Conservation (phyloP, 2,888 invertebrate species). For the Nemotelus nigrinus region DNA sequence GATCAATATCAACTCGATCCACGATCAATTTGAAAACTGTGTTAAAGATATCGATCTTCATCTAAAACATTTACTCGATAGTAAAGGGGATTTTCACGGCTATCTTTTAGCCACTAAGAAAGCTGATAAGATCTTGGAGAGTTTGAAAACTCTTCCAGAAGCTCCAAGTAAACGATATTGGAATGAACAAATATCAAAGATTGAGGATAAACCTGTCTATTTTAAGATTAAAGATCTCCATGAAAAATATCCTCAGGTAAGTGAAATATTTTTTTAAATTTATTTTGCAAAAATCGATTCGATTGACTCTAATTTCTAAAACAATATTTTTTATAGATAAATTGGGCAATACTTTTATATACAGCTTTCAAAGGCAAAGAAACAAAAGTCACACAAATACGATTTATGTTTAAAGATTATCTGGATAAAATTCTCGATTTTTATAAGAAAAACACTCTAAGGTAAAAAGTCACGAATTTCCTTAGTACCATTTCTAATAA, state of each 20-base stretch:
- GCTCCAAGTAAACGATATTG: slow-evolving; percentile 16
- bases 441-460: slow-evolving; percentile 18
- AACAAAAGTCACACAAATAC: slow-evolving; percentile 25
- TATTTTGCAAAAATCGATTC: background rate
- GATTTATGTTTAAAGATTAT: slow-evolving; percentile 41
- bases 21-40: slow-evolving; percentile 3
- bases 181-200: slow-evolving; percentile 8
- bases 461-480: slow-evolving; percentile 22
- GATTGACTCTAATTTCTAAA: background rate
- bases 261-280: background rate
- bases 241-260: slow-evolving; percentile 44
- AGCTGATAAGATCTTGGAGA: background rate
- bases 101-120: background rate
- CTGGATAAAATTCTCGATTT: slow-evolving; percentile 44
- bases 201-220: slow-evolving; percentile 23
- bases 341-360: slow-evolving; percentile 39
- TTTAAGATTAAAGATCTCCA: slow-evolving; percentile 35
- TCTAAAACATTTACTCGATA: background rate
- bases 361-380: slow-evolving; percentile 37
- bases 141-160: background rate
- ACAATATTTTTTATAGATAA: slow-evolving; percentile 32
- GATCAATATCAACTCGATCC: background rate
- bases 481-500: background rate
- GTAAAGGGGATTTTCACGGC: background rate
- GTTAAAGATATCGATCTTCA: background rate